Evolutionary conservation across 23 tunicate genomes (phyloP).

Genomic region (Clavelina lepadiformis): DNA sequence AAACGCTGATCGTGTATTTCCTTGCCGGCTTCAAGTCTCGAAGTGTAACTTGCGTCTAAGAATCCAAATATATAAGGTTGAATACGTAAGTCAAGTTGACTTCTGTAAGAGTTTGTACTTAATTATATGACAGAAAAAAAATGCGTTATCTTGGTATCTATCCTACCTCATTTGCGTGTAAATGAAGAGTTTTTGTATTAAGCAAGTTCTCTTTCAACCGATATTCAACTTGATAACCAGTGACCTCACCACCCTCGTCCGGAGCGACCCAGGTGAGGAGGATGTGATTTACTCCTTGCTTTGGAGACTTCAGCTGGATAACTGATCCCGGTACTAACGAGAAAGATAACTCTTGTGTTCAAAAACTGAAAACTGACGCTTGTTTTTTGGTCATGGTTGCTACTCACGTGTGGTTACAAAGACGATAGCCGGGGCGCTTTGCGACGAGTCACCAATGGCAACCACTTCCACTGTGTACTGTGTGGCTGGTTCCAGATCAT

Average conservation of each 20-base stretch:
- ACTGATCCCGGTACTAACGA: slow-evolving; percentile 16
- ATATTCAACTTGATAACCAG: slow-evolving; percentile 19
- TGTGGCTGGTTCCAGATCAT: slow-evolving; percentile 22
- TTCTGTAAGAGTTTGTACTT: too few relatives aligned
- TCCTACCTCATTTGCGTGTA: slow-evolving; percentile 2
- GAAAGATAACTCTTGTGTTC: slow-evolving; percentile 3
- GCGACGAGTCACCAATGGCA: slow-evolving; percentile 7
- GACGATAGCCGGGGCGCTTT: slow-evolving; percentile 7
- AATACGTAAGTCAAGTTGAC: too few relatives aligned
- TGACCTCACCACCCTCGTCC: slow-evolving; percentile 19
- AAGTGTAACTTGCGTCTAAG: slow-evolving; percentile 4
- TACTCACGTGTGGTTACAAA: slow-evolving; percentile 26
- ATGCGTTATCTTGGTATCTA: not conserved
- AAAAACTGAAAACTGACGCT: not conserved
- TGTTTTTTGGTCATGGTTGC: not conserved
- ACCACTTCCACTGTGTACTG: slow-evolving; percentile 24
- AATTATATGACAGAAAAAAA: too few relatives aligned
- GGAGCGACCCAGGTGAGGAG: slow-evolving; percentile 12
- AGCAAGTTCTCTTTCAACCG: not conserved
- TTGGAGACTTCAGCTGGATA: slow-evolving; percentile 1
- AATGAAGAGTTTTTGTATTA: not conserved
- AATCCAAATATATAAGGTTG: not conserved
- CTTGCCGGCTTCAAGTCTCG: slow-evolving; percentile 11
- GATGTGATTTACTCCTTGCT: slow-evolving; percentile 25
- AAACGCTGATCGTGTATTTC: slow-evolving; percentile 1